Percentiles rank a stretch among this genome's conserved stretches.
Conservation (phyloP, 1,140 invertebrate genomes). For the Periplaneta americana region DNA sequence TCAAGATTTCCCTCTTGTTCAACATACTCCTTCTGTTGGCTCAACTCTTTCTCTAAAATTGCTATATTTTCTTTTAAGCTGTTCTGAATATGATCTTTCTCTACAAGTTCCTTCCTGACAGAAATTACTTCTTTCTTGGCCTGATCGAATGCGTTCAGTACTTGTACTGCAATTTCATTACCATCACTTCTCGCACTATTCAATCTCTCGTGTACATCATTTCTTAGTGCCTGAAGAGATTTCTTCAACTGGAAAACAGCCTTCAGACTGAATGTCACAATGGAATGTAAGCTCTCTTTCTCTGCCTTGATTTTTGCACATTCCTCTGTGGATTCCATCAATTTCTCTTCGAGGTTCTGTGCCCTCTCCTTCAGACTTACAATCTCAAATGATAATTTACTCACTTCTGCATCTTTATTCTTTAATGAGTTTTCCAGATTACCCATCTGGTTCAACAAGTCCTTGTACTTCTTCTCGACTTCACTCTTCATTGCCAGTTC, state of each 20-base stretch:
- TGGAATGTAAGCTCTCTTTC: neutral
- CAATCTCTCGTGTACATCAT: slow-evolving; percentile 36
- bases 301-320: neutral
- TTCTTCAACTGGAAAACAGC: neutral
- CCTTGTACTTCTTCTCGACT: neutral
- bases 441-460: neutral
- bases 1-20: slow-evolving; percentile 33
- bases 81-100: neutral
- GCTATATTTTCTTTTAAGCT: neutral
- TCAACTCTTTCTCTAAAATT: neutral
- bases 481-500: neutral
- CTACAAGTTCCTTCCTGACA: neutral
- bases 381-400: neutral
- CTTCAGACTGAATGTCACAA: neutral
- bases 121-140: neutral
- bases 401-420: neutral
- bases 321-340: neutral
- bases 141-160: neutral
- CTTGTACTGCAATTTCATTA: neutral
- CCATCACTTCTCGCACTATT: slow-evolving; percentile 36
- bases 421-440: neutral
- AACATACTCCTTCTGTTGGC: slow-evolving; percentile 26
- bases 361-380: neutral
- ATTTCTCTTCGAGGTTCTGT: neutral
- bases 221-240: neutral